A percentile compares a stretch with the other conserved stretches of the same genome.
phyloP scores from a whole-genome alignment of 2,888 invertebrate species.

The Spicauda simplicius region DNA sequence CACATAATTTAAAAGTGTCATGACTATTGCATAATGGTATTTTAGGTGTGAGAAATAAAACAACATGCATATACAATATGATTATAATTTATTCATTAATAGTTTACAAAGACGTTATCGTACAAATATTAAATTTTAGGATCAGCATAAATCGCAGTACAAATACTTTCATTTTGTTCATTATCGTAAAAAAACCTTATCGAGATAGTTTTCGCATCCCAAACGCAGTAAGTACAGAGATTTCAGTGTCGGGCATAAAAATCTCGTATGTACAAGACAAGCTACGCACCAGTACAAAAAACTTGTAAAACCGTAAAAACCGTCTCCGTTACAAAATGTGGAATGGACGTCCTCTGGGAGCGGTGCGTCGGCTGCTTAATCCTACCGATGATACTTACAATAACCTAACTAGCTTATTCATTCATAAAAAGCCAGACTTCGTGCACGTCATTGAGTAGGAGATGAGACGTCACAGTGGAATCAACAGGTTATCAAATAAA shows the following conservation, averaged over 20 bases:
- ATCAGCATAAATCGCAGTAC: slow-evolving; percentile 60
- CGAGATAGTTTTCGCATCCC: slow-evolving; percentile 48
- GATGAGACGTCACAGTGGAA: neutral
- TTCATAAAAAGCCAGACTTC: slow-evolving; percentile 62
- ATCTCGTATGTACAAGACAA: slow-evolving; percentile 57
- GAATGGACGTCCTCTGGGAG: slow-evolving; percentile 65
- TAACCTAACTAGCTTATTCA: slow-evolving; percentile 69
- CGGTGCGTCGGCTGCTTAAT: slow-evolving; percentile 46
- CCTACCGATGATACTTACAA: slow-evolving; percentile 64
- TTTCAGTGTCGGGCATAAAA: slow-evolving; percentile 44
- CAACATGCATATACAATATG: slow-evolving; percentile 69
- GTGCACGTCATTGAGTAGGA: slow-evolving; percentile 43
- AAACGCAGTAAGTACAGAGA: slow-evolving; percentile 53
- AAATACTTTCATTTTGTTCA: slow-evolving; percentile 60
- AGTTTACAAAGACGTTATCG: slow-evolving; percentile 84
- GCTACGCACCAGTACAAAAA: slow-evolving; percentile 57
- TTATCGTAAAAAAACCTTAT: slow-evolving; percentile 40
- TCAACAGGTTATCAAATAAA: neutral
- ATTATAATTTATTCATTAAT: slow-evolving; percentile 85
- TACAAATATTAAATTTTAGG: slow-evolving; percentile 74
- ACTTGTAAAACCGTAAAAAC: slow-evolving; percentile 45
- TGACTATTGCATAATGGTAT: too few species aligned
- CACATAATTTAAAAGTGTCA: too few species aligned
- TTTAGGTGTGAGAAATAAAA: slow-evolving; percentile 58
- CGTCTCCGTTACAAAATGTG: slow-evolving; percentile 58